A percentile compares a stretch with the other conserved stretches of the same genome.
phyloP scores from a whole-genome alignment of 2,888 invertebrate species.

The Hartigia nigra region DNA sequence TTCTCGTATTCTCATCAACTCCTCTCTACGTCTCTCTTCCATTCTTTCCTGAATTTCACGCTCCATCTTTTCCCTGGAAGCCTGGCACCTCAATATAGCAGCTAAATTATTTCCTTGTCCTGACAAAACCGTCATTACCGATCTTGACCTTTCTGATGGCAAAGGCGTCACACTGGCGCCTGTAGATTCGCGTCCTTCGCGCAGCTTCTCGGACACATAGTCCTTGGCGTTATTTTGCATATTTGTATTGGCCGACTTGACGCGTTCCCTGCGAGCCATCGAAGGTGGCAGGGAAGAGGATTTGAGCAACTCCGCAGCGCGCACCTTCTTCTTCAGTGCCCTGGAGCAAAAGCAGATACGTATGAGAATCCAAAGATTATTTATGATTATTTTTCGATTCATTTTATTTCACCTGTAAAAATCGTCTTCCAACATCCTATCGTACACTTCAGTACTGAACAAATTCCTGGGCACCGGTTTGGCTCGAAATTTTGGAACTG shows the following conservation, averaged over 20 bases:
- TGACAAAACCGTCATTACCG: conserved; percentile 45
- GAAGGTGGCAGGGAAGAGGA: conserved; percentile 75
- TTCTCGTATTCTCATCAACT: conserved; percentile 72
- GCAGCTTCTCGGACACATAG: conserved; percentile 13
- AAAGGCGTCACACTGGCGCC: conserved; percentile 42
- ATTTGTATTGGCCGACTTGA: conserved; percentile 41
- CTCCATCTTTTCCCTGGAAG: conserved; percentile 71
- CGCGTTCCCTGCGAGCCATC: conserved; percentile 74
- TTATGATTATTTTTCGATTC: conserved; percentile 1
- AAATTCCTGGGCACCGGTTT: conserved; percentile 78
- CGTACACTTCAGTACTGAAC: conserved; percentile 78
- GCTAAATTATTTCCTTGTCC: conserved; percentile 71
- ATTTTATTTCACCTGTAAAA: conserved; percentile 71
- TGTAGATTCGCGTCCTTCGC: conserved; percentile 20
- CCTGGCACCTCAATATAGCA: conserved; percentile 71
- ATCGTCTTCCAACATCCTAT: conserved; percentile 78
- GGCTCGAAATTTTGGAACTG: conserved; percentile 69
- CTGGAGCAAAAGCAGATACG: conserved; percentile 54
- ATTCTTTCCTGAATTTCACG: conserved; percentile 71
- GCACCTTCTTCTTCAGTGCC: conserved; percentile 74
- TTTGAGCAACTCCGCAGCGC: conserved; percentile 77
- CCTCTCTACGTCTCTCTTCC: conserved; percentile 72
- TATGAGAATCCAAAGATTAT: background rate
- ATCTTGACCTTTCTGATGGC: conserved; percentile 54
- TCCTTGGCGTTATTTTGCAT: conserved; percentile 35